A percentile compares a stretch with the other conserved stretches of the same genome.
Conservation (phyloP, 2,113 vertebrate genomes). For the Gambusia affinis region DNA sequence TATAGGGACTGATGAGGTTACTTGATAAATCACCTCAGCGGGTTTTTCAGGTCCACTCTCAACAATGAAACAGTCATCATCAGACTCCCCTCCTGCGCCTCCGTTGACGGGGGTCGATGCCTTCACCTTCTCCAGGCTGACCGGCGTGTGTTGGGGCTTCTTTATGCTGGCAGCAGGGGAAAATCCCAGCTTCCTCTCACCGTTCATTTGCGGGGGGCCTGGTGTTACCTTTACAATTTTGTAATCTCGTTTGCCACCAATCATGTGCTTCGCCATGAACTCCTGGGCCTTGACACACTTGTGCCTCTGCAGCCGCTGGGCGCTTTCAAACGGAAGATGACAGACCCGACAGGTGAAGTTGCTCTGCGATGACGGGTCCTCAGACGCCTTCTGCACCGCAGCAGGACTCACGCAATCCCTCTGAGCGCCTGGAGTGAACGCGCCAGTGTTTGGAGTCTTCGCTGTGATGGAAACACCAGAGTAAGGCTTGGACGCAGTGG, state of each 20-base stretch:
- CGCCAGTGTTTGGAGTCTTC: not conserved
- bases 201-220: constrained; percentile 43
- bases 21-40: constrained; percentile 70
- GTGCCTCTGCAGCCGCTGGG: constrained; percentile 71
- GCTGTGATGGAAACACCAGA: not conserved
- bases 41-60: constrained; percentile 65
- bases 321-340: constrained; percentile 57
- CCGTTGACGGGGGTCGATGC: constrained; percentile 3
- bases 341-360: constrained; percentile 64
- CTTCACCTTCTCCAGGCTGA: constrained; percentile 30
- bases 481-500: not conserved
- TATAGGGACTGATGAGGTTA: constrained; percentile 68
- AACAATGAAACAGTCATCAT: constrained; percentile 75
- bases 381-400: not conserved
- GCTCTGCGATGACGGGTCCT: not conserved
- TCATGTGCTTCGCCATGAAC: constrained; percentile 59
- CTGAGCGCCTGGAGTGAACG: not conserved
- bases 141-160: constrained; percentile 19
- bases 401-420: not conserved
- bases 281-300: constrained; percentile 67
- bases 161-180: constrained; percentile 25
- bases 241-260: constrained; percentile 26
- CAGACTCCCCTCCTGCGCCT: constrained; percentile 8
- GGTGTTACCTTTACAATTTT: constrained; percentile 18
- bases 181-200: constrained; percentile 17